Base-by-base conservation (phyloP, 2,113 vertebrate genomes). In the Chinchilla lanigera region DNA sequence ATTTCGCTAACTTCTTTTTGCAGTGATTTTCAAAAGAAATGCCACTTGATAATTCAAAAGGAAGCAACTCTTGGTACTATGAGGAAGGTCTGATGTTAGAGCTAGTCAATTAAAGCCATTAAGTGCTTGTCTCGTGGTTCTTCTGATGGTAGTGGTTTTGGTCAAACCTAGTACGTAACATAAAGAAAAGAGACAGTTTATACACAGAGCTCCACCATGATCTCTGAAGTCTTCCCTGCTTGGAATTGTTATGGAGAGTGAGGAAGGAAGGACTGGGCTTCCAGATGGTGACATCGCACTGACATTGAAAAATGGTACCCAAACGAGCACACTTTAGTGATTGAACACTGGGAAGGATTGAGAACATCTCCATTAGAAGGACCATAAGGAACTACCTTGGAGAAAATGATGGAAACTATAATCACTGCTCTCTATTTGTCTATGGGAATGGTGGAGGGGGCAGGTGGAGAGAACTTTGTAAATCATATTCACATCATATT, bases 71-170 rank as follows among this genome's bases (percentile, higher is more conserved):
- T 60, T 89, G 30, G 24, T 22, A 14, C 61, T 52, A 19, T 22
- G 87, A 78, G 58, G 67, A 81, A 65, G 38, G 52, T 38, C 33
- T 94, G 73, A 86, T 71, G 93, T 95, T 61, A 61, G 60, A 91
- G 47, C 78, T 3, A 92, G 52, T 22, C 84, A 88, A 63, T 63
- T 50, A 77, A 90, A 78, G 95, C 67, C 75, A 90, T 58, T 35
- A 44, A 65, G 35, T 7, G 19, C n/a, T 89, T 73, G 77, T 94
- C 26, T 14, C n/a, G 14, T 0, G 6, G 44, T 85, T 69, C 52
- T 91, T 30, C 41, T 2, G 50, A 86, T 54, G 35, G 30, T 8
- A 16, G 38, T 73, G 88, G 54, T 61, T 87, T 94, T 41, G 14
- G 65, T 73, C 56, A 84, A 90, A 94, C 63, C 69, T 20, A 61